Evolutionary conservation across 2,113 vertebrate species (phyloP).

Genomic region (Microcebus lehilahytsara): DNA sequence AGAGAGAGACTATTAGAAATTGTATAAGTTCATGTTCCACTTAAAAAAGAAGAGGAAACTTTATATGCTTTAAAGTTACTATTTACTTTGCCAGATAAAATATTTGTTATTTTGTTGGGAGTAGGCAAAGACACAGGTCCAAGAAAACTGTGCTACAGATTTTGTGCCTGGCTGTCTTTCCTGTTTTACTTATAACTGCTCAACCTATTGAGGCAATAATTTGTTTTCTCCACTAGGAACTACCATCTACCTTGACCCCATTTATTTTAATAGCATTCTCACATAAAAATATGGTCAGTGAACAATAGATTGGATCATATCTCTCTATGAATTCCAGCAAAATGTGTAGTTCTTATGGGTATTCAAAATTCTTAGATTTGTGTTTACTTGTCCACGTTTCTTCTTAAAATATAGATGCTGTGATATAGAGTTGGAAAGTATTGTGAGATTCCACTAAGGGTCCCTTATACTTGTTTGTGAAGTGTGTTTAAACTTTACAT

Average conservation of each 20-base stretch:
- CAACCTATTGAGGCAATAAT: neutral
- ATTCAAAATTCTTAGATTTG: neutral
- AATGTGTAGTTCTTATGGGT: neutral
- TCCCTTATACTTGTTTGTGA: neutral
- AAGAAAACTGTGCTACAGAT: neutral
- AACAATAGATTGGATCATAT: neutral
- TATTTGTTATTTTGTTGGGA: neutral
- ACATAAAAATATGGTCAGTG: neutral
- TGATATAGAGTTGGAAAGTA: too few species aligned
- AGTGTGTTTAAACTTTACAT: neutral
- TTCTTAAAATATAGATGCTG: neutral
- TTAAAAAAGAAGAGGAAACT: neutral
- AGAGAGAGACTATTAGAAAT: neutral
- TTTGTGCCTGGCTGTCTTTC: neutral
- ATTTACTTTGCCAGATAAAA: neutral
- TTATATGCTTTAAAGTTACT: neutral
- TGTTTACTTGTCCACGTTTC: neutral
- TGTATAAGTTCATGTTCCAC: neutral
- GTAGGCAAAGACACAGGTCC: neutral
- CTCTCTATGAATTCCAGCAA: neutral
- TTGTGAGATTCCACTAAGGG: neutral
- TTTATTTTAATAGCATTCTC: neutral
- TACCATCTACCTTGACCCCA: neutral
- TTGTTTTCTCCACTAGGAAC: neutral
- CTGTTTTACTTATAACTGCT: neutral